Evolutionary conservation across 2,113 vertebrate species (phyloP).

Genomic region (Peromyscus maniculatus): DNA sequence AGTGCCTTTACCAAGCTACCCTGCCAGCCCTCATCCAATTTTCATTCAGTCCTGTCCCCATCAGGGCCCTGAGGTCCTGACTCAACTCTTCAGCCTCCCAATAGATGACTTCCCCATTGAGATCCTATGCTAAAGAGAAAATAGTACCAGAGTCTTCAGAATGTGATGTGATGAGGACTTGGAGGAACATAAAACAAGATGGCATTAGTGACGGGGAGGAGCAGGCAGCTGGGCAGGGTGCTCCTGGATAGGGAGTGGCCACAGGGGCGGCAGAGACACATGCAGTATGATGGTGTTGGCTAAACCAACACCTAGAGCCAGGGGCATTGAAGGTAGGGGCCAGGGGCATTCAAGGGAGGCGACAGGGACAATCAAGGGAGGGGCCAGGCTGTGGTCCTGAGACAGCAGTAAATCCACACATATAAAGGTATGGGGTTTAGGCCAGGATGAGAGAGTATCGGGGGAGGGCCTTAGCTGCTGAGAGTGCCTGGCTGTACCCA

Average conservation of each 20-base stretch:
- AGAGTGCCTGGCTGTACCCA: neutral
- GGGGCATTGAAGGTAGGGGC: neutral
- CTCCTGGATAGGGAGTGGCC: neutral
- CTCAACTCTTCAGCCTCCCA: neutral
- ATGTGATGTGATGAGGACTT: neutral
- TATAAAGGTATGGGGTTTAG: too few relatives aligned
- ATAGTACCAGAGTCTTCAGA: neutral
- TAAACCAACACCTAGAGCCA: neutral
- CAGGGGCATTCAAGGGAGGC: neutral
- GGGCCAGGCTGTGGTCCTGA: neutral
- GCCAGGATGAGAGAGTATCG: neutral
- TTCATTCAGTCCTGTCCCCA: neutral
- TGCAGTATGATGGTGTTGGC: neutral
- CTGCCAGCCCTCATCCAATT: neutral
- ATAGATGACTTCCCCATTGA: neutral
- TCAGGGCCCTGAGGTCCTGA: neutral
- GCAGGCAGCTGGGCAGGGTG: neutral
- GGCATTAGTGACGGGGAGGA: neutral
- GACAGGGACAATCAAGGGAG: neutral
- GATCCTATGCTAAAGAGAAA: neutral
- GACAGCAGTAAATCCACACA: neutral
- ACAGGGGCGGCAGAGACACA: neutral
- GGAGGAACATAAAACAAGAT: neutral
- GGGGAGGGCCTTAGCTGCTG: neutral
- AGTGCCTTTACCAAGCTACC: neutral